phyloP scores from a whole-genome alignment of 2,888 invertebrate genomes.

The Keiferia lycopersicella region DNA sequence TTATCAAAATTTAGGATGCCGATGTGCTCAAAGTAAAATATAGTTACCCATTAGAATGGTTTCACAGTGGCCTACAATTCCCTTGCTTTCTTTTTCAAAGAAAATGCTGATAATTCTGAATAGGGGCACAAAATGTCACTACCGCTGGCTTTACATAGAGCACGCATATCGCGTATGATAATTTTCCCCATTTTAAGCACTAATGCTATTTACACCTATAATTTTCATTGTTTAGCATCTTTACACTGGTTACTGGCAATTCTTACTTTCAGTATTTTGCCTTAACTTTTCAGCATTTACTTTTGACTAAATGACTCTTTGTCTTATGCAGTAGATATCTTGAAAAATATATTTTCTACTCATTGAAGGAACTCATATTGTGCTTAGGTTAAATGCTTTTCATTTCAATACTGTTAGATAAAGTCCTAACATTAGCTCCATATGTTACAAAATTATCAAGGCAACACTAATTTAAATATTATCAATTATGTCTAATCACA shows the following conservation, averaged over 20 bases:
- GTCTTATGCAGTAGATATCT: too few species aligned
- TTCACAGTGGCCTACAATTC: not conserved
- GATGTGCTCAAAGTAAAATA: constrained; percentile 39
- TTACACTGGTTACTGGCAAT: not conserved
- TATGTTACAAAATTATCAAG: too few species aligned
- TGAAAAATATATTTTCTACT: too few species aligned
- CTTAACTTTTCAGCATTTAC: too few species aligned
- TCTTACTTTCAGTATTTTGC: not conserved
- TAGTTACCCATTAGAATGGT: constrained; percentile 13
- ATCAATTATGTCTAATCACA: too few species aligned
- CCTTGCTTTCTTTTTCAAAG: not conserved
- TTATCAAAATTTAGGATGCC: constrained; percentile 68
- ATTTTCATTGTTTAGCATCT: not conserved
- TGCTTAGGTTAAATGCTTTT: too few species aligned
- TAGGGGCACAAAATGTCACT: constrained; percentile 10
- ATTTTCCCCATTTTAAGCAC: not conserved
- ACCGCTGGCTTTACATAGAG: not conserved
- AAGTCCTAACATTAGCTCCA: too few species aligned
- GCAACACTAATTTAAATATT: too few species aligned
- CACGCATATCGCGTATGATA: not conserved
- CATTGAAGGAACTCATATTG: too few species aligned
- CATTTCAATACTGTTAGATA: too few species aligned
- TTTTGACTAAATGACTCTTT: too few species aligned
- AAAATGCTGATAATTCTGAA: not conserved
- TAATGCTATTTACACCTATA: not conserved